Evolutionary conservation across 2,113 vertebrate species (phyloP), one percentile per base, ranked within the genome.

Genomic region (Rhagologus leucostigma): DNA sequence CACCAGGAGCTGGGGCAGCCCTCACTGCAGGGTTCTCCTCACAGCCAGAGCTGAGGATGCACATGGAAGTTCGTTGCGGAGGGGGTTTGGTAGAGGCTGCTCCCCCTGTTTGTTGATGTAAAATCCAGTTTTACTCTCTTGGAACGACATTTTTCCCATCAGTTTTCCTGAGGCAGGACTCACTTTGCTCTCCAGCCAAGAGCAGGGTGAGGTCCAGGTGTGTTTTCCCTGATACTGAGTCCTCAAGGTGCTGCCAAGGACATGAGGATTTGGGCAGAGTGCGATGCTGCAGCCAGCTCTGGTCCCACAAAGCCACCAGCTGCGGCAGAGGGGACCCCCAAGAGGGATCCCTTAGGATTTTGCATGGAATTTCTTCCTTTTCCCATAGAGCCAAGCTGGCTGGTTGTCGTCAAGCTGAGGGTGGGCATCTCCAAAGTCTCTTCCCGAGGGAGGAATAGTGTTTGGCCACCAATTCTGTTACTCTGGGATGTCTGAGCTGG

Each of bases 371-470:
- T 67, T 63, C 37, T 78, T 44, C 35, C 19, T 75, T 88, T 50
- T 59, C 21, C 44, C 16, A 7, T 16, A 42, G 32, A 74, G 22
- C n/a, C 41, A 42, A 41, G 42, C 41, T 3, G 9, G 33, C 56
- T 62, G 62, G 21, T 30, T 88, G 24, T 9, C 35, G 14, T 39
- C 42, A 39, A 4, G 1, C 9, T 0, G 0, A 47, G 19, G 3
- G 1, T 14, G 22, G 29, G 6, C 65, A 79, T 5, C 41, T 59
- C 75, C 26, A 2, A 44, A 32, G 9, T 17, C 39, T 41, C 30
- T 55, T 46, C 65, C 35, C 0, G 0, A 69, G 9, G n/a, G 23
- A 78, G 9, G 1, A 85, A 32, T 17, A 1, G 20, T 1, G 8
- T 73, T 90, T 92, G 30, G 39, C 33, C 56, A 16, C 33, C 3